Evolutionary conservation across 1,140 invertebrate species (phyloP), one percentile per base, ranked within the genome.

Genomic region (Belonocnema kinseyi): DNA sequence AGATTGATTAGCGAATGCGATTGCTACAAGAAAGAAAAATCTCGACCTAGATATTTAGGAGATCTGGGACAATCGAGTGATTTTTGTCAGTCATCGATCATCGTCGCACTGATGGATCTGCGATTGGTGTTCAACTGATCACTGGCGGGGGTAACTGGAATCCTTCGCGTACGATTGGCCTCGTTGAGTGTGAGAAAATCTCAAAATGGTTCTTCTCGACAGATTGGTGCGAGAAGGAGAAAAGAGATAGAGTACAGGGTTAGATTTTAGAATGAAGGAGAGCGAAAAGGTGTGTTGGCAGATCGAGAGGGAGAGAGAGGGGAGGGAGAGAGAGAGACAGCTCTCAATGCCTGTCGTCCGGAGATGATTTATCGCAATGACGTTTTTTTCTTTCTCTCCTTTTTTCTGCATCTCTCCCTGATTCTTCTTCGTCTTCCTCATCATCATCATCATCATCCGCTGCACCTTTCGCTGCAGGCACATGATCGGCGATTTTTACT

Each of bases 301-400:
- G 40, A 46, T 3, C 11, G n/a, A 52, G 14, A 13, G 11, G 17
- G 56, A 40, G 58, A 72, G 56, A 40, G 58, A 72, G 33, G 78
- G 78, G 54, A 80, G 33, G 76, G 50, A 54, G 33, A 73, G 54
- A 72, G 61, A 76, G 51, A 51, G 33, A 40, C 73, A 53, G 74
- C 77, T 81, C 73, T 87, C 82, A 86, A 87, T 87, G 82, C 81
- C 86, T 88, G 87, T 88, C 86, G 81, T 19, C 12, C 72, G 56
- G 17, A 78, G 77, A 88, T 88, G 87, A 88, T 88, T 88, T 87
- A 88, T 88, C 80, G 85, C 81, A 85, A 87, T 85, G 79, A 85
- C 77, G 50, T 79, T 72, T 58, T 77, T 78, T 77, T 75, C 46
- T 66, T 77, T 77, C 74, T 77, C 74, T 73, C 74, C 50, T 74